phyloP scores from a whole-genome alignment of 2,113 vertebrate genomes.

The Thinocorus orbignyianus region DNA sequence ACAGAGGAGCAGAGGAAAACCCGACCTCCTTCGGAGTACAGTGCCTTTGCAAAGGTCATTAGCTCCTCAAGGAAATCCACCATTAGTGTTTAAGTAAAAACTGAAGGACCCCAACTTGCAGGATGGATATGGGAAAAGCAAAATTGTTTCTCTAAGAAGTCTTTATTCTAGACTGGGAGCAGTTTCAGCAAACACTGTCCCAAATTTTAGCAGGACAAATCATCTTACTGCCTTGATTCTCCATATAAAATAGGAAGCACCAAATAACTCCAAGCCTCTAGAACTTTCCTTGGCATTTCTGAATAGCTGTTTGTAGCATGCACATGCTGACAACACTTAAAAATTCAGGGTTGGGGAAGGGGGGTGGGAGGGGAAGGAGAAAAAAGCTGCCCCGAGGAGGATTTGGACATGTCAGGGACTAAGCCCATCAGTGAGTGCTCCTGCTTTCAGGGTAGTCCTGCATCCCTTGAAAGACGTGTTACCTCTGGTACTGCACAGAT shows the following conservation, averaged over 20 bases:
- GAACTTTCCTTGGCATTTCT: not conserved
- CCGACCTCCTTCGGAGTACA: not conserved
- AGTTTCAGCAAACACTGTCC: not conserved
- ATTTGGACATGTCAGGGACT: not conserved
- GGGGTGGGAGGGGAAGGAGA: not conserved
- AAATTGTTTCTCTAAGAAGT: not conserved
- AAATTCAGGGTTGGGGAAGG: not conserved
- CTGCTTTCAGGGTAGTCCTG: not conserved
- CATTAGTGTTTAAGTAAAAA: conserved; percentile 21
- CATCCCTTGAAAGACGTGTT: not conserved
- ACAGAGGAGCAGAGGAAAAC: not conserved
- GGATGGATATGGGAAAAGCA: not conserved
- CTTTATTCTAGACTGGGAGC: not conserved
- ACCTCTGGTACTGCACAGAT: not conserved
- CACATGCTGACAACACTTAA: not conserved
- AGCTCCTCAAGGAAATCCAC: not conserved
- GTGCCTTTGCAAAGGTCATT: not conserved
- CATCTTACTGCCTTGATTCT: not conserved
- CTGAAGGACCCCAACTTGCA: not conserved
- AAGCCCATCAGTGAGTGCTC: not conserved
- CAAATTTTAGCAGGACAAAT: not conserved
- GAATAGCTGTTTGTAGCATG: not conserved
- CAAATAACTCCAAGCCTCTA: not conserved
- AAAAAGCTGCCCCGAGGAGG: not conserved
- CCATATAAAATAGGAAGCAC: not conserved